These are phyloP conservation scores for Odocoileus hemionus DNA, from an alignment of 2,113 vertebrate genomes.

Conservation along the genomic window DNA sequence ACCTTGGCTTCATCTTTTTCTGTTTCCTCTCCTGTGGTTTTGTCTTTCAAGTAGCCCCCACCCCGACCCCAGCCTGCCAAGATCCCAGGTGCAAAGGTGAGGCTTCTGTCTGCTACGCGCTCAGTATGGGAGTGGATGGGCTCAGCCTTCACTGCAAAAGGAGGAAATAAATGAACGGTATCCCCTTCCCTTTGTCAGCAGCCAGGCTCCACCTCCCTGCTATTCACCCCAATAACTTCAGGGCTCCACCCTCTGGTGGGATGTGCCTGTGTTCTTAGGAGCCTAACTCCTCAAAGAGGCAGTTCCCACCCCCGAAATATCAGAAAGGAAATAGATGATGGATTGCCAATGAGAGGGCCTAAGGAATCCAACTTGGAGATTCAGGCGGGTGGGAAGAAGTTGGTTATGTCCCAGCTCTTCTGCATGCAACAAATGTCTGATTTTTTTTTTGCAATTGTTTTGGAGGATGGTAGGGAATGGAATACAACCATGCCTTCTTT, in stretches of 20 bases:
- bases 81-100: not conserved
- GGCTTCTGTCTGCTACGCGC: not conserved
- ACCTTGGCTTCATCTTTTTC: not conserved
- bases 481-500: conserved; percentile 66
- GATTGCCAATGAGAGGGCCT: conserved; percentile 50
- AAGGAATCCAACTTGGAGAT: conserved; percentile 66
- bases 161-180: not conserved
- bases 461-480: conserved; percentile 50
- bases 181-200: not conserved
- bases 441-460: conserved; percentile 62
- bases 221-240: not conserved
- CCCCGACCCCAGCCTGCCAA: not conserved
- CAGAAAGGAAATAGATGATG: conserved; percentile 31
- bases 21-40: not conserved
- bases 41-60: not conserved
- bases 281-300: conserved; percentile 14
- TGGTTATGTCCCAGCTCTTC: conserved; percentile 62
- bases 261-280: not conserved
- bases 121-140: not conserved
- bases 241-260: not conserved
- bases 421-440: conserved; percentile 72
- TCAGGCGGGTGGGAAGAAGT: conserved; percentile 50
- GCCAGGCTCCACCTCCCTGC: not conserved
- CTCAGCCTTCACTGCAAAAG: not conserved
- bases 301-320: conserved; percentile 7